Evolutionary conservation across 2,797 vertebrate species (phyloP), one percentile per base, ranked within the genome.

Genomic region (Knipowitschia caucasica): DNA sequence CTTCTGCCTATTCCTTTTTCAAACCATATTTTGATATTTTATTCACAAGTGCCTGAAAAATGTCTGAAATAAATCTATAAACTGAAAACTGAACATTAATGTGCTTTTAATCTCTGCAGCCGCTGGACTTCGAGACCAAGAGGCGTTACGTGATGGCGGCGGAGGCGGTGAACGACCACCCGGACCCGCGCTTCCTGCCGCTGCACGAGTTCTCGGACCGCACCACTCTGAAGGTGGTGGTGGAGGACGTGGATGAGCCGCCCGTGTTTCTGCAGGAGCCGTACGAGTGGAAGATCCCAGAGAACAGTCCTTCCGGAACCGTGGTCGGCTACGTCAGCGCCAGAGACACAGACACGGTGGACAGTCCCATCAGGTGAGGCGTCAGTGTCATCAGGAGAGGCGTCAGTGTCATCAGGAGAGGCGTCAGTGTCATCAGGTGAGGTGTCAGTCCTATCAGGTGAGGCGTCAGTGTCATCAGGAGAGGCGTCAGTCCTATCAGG

Each of bases 231-330:
- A 94, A 91, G 85, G 83, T 99, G 12, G 76, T 81, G 1, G 93
- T 99, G 56, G 71, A 87, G 55, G 92, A 99, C 15, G 91, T 91
- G 24, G 94, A 99, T 20, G 97, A 99, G 52, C 92, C 94, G n/a
- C 96, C 97, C 0, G 71, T 91, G 57, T 99, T 97, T 67, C 74
- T 78, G 3, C 56, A 49, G 0, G 59, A 85, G 0, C 55, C 57
- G 62, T 96, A 95, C 9, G 23, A 89, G 21, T 94, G 95, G 92
- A 90, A 94, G 43, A 78, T 94, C 56, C 14, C 59, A 2, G 97
- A 99, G 77, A 96, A 83, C 17, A 80, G 71, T 0, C 34, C 46
- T 0, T 54, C 50, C 12, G 93, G 92, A 1, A 85, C 89, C 0
- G 47, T 77, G 60, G 87, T 97, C 14, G 95, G 95, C 10, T 10